phyloP scores from a whole-genome alignment of 2,113 vertebrate genomes.

The Vombatus ursinus region DNA sequence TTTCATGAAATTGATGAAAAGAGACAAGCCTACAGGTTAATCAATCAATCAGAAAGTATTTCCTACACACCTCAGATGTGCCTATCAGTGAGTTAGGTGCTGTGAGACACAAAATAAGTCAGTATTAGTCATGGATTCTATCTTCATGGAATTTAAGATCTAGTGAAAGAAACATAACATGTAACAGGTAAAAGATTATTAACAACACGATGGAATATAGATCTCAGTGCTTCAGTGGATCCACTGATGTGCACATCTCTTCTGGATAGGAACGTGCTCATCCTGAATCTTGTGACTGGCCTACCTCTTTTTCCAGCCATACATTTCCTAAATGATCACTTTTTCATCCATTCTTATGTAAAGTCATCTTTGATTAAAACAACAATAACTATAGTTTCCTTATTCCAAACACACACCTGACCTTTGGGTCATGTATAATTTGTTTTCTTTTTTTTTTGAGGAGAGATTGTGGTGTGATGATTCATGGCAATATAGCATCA shows the following conservation, averaged over 20 bases:
- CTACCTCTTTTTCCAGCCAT: not conserved
- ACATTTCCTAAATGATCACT: not conserved
- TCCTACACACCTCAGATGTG: not conserved
- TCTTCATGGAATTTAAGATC: not conserved
- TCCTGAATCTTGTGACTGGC: not conserved
- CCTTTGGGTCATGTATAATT: not conserved
- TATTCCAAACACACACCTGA: not conserved
- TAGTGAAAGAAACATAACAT: not conserved
- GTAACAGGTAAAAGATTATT: not conserved
- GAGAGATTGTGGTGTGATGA: not conserved
- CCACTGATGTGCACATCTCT: not conserved
- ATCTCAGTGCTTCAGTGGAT: not conserved
- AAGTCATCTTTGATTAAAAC: not conserved
- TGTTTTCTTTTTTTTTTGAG: not conserved
- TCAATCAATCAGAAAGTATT: not conserved
- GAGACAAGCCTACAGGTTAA: not conserved
- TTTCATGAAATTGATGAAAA: not conserved
- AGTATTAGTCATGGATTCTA: not conserved
- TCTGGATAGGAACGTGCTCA: not conserved
- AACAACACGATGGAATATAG: not conserved
- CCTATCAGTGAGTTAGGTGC: not conserved
- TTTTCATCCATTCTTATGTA: not conserved
- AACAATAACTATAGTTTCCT: not conserved
- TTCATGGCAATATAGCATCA: not conserved
- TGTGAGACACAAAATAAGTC: not conserved